Evolutionary conservation across 2,888 invertebrate genomes (phyloP).

Genomic region (Lacanobia wlatinum): DNA sequence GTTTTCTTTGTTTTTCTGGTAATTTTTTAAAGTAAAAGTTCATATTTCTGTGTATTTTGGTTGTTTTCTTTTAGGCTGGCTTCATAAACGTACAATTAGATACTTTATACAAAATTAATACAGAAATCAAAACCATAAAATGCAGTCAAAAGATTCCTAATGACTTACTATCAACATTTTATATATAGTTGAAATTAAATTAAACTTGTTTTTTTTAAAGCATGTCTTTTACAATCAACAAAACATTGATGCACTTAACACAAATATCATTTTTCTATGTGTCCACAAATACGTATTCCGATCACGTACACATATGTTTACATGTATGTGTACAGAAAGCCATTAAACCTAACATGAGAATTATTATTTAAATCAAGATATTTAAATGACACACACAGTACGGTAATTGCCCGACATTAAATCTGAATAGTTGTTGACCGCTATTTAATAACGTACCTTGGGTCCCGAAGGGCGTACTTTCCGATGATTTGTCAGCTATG

Average conservation of each 20-base stretch:
- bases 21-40: neutral
- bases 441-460: constrained; percentile 79
- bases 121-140: too few relatives aligned
- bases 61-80: too few relatives aligned
- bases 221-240: neutral
- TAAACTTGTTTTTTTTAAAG: neutral
- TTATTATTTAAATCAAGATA: constrained; percentile 58
- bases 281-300: constrained; percentile 7
- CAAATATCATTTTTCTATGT: neutral
- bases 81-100: too few relatives aligned
- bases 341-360: constrained; percentile 37
- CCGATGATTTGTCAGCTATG: constrained; percentile 84
- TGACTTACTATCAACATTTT: neutral
- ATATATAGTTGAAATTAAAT: too few relatives aligned
- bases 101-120: too few relatives aligned
- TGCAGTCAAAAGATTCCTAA: too few relatives aligned
- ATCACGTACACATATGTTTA: constrained; percentile 10
- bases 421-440: constrained; percentile 51
- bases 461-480: constrained; percentile 86
- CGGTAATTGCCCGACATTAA: constrained; percentile 65
- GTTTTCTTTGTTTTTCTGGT: constrained; percentile 40
- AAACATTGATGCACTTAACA: neutral
- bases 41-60: neutral
- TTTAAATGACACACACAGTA: constrained; percentile 55
- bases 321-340: constrained; percentile 21